Conservation (phyloP, 2,797 vertebrate genomes). For the Lepidocolaptes lacrymiger region DNA sequence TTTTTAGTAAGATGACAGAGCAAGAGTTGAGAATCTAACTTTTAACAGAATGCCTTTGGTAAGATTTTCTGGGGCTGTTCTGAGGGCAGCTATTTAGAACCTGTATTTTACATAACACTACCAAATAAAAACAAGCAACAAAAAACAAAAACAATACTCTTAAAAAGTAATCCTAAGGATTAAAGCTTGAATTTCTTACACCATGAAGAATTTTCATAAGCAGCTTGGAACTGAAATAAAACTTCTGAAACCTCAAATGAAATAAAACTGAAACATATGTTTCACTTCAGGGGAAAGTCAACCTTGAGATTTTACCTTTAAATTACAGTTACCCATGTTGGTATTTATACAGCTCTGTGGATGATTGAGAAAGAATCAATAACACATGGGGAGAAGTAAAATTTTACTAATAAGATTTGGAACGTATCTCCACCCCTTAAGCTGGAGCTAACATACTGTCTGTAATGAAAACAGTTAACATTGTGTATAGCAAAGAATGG, state of each 20-base stretch:
- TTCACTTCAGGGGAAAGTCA: background rate
- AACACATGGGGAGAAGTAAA: conserved; percentile 17
- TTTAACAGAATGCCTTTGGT: background rate
- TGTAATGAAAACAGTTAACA: background rate
- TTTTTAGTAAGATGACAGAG: background rate
- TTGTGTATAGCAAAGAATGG: background rate
- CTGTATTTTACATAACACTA: background rate
- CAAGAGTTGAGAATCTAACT: background rate
- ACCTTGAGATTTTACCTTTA: background rate
- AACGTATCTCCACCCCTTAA: background rate
- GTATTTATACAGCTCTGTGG: background rate
- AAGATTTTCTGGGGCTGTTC: background rate
- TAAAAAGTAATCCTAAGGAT: background rate
- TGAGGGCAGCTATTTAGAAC: background rate
- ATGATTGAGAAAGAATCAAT: conserved; percentile 25
- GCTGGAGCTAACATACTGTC: background rate
- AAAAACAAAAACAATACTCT: background rate
- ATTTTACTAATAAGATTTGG: background rate
- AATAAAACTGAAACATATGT: conserved; percentile 1
- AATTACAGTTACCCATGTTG: background rate
- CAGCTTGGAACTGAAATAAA: background rate
- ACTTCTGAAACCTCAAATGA: background rate
- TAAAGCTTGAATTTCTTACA: conserved; percentile 5
- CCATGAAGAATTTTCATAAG: background rate
- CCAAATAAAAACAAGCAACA: background rate